A percentile compares a stretch with the other conserved stretches of the same genome.
Evolutionary conservation across 2,888 invertebrate genomes (phyloP).

Genomic region (Augiades crinisus): DNA sequence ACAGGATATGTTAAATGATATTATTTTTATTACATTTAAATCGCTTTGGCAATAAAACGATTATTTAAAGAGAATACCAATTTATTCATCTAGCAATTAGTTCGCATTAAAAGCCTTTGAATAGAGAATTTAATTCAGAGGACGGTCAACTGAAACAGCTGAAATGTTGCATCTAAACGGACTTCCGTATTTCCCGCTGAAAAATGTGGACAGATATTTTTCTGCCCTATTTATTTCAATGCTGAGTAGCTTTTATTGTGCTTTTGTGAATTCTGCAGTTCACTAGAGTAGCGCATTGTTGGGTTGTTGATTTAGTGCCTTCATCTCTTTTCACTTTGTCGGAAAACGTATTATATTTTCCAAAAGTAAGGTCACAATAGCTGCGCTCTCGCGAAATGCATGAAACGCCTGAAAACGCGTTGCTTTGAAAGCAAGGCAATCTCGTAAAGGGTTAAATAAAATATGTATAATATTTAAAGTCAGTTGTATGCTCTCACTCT

Average conservation of each 20-base stretch:
- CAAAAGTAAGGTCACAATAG: constrained; percentile 14
- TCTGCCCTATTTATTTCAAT: constrained; percentile 24
- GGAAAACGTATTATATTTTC: constrained; percentile 22
- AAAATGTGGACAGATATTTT: constrained; percentile 23
- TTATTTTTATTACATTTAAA: too few relatives aligned
- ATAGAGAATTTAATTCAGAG: constrained; percentile 3
- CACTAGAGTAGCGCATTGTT: constrained; percentile 24
- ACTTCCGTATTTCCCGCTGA: constrained; percentile 3
- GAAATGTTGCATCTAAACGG: constrained; percentile 4
- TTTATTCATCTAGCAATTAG: neutral
- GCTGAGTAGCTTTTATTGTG: constrained; percentile 25
- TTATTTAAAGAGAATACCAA: neutral
- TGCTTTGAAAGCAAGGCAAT: neutral
- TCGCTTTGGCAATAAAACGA: neutral
- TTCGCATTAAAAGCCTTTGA: neutral
- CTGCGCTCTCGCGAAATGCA: neutral
- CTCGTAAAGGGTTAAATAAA: neutral
- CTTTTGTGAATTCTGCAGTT: constrained; percentile 22
- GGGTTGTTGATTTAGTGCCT: constrained; percentile 20
- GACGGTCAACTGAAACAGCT: neutral
- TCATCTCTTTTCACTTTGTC: constrained; percentile 23
- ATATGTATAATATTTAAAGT: too few relatives aligned
- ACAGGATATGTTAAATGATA: too few relatives aligned
- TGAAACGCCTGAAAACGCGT: constrained; percentile 1
- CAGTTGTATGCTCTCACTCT: too few relatives aligned